Conservation (phyloP, 2,888 invertebrate genomes). For the Apodemia hepburni region DNA sequence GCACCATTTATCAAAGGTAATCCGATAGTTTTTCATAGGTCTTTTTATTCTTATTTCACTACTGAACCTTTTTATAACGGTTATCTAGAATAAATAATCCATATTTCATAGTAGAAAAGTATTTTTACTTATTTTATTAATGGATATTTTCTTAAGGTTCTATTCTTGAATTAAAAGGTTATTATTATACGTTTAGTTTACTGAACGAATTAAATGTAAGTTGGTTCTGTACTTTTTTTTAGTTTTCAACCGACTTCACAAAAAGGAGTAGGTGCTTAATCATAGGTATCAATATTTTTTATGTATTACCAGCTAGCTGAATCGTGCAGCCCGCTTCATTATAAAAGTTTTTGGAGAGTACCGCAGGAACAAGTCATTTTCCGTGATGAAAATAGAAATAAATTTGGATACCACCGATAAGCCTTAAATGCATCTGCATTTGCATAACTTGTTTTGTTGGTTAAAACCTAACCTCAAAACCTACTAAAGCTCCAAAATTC, state of each 20-base stretch:
- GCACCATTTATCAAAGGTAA: slow-evolving; percentile 11
- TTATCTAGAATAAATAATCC: slow-evolving; percentile 5
- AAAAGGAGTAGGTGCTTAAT: too few species aligned
- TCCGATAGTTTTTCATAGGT: slow-evolving; percentile 11
- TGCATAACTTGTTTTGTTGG: not conserved
- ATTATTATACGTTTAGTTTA: too few species aligned
- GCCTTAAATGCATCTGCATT: not conserved
- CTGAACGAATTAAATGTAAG: too few species aligned
- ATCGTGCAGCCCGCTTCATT: too few species aligned
- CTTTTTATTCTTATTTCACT: slow-evolving; percentile 8
- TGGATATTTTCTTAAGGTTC: not conserved
- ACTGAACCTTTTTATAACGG: slow-evolving; percentile 1
- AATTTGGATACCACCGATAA: not conserved
- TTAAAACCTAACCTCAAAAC: not conserved
- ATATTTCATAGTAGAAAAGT: not conserved
- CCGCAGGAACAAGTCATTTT: too few species aligned
- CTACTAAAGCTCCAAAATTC: not conserved
- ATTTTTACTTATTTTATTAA: slow-evolving; percentile 1
- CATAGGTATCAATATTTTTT: too few species aligned
- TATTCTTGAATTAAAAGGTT: too few species aligned
- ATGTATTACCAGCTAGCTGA: too few species aligned
- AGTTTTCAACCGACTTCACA: too few species aligned
- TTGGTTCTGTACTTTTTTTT: too few species aligned
- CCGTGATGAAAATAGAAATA: too few species aligned
- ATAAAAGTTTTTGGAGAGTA: too few species aligned